These are phyloP conservation scores for Hyles euphorbiae DNA, from an alignment of 1,140 invertebrate genomes.

Conservation along the genomic window DNA sequence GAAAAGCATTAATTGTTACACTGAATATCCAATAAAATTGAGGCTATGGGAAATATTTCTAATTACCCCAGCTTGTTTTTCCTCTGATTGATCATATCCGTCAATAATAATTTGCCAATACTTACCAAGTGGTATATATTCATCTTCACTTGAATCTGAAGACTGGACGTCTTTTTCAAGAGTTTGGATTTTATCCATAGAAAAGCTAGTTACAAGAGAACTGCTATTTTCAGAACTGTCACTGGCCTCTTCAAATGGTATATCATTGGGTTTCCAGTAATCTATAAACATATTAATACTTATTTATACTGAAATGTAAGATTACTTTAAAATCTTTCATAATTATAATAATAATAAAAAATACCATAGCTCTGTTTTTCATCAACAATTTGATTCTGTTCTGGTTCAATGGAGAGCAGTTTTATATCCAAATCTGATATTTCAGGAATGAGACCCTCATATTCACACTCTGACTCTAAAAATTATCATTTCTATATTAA, in stretches of 20 bases:
- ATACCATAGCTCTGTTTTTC: slow-evolving; percentile 62
- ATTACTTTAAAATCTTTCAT: no score
- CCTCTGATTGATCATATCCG: no score
- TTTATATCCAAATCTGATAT: slow-evolving; percentile 54
- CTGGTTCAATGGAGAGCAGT: slow-evolving; percentile 55
- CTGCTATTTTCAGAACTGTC: slow-evolving; percentile 67
- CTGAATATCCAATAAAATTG: no score
- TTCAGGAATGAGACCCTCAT: slow-evolving; percentile 60
- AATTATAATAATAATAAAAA: slow-evolving; percentile 6
- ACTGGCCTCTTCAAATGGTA: slow-evolving; percentile 57
- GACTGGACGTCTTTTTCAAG: slow-evolving; percentile 57
- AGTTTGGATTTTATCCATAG: slow-evolving; percentile 56
- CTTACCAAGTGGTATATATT: slow-evolving; percentile 63
- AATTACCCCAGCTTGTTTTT: no score
- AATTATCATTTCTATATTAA: slow-evolving; percentile 1
- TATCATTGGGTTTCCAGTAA: slow-evolving; percentile 64
- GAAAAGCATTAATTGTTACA: no score
- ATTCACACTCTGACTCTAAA: slow-evolving; percentile 60
- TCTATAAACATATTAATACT: slow-evolving; percentile 32
- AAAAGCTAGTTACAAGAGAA: slow-evolving; percentile 62
- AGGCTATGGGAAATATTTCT: no score
- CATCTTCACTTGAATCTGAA: slow-evolving; percentile 67
- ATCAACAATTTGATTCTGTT: slow-evolving; percentile 42
- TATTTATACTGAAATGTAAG: no score
- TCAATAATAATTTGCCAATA: background rate